Percentiles rank a stretch among this genome's conserved stretches.
Conservation (phyloP, 2,113 vertebrate species). For the Tachuris rubrigastra region DNA sequence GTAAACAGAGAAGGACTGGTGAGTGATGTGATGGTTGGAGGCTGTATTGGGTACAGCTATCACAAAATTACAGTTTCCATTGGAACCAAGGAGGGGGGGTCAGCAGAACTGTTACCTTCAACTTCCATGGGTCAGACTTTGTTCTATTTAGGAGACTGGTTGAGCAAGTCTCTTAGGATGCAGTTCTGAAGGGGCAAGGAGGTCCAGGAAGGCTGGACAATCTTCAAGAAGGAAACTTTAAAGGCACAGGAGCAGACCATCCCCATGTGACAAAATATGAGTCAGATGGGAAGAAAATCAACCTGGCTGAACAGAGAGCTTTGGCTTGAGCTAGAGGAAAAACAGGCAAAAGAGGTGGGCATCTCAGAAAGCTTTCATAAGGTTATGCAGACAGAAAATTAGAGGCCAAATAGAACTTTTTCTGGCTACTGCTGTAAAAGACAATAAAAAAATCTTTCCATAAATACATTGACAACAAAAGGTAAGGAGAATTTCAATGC, state of each 20-base stretch:
- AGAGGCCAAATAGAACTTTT: neutral
- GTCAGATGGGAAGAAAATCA: neutral
- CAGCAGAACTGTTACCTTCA: neutral
- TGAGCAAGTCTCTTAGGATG: too few relatives aligned
- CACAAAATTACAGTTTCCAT: neutral
- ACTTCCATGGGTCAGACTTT: neutral
- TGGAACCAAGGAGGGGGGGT: neutral
- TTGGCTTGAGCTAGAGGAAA: neutral
- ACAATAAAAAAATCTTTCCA: neutral
- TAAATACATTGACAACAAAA: neutral
- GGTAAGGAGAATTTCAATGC: neutral
- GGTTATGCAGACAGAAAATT: neutral
- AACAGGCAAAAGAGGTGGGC: neutral
- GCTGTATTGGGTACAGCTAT: neutral
- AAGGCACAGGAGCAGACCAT: neutral
- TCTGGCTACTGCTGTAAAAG: neutral
- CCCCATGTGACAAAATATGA: accelerated
- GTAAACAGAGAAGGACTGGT: neutral
- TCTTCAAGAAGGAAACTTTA: neutral
- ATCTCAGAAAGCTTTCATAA: neutral
- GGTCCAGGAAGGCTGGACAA: neutral
- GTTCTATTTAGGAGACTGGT: neutral
- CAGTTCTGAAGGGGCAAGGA: neutral
- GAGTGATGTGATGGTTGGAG: neutral
- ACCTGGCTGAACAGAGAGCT: neutral